Percentiles rank a stretch among this genome's conserved stretches.
phyloP scores from a whole-genome alignment of 2,113 vertebrate genomes.

The Prunella fulvescens region DNA sequence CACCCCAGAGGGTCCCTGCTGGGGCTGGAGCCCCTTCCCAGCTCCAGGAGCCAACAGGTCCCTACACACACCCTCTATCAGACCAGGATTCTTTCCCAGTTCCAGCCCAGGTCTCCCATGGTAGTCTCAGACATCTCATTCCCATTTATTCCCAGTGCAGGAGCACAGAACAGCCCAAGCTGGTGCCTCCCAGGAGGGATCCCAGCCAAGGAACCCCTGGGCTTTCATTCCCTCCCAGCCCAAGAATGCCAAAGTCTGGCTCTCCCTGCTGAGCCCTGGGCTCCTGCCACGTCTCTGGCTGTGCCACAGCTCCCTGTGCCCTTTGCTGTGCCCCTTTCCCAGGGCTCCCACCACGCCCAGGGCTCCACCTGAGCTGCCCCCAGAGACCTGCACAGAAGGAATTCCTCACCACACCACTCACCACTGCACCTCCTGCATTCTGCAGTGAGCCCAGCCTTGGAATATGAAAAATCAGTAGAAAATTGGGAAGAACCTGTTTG shows the following conservation, averaged over 20 bases:
- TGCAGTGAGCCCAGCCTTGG: neutral
- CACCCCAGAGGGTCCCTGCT: neutral
- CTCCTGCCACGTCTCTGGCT: neutral
- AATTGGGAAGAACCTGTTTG: neutral
- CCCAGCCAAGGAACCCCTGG: neutral
- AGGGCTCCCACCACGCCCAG: neutral
- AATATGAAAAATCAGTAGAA: neutral
- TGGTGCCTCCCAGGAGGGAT: neutral
- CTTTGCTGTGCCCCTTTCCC: neutral
- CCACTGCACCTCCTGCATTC: neutral
- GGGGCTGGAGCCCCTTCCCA: neutral
- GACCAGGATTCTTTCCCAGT: neutral
- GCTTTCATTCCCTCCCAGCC: neutral
- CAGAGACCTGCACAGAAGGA: neutral
- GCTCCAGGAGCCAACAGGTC: neutral
- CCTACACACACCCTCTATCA: neutral
- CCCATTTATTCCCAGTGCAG: neutral
- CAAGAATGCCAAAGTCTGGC: accelerated
- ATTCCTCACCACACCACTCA: neutral
- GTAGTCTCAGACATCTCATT: no score
- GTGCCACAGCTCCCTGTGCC: neutral
- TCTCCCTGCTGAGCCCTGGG: neutral
- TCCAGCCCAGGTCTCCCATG: neutral
- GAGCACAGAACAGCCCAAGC: neutral
- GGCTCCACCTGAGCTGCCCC: neutral